Conservation (phyloP, 2,797 vertebrate genomes). For the Neopelma chrysocephalum region DNA sequence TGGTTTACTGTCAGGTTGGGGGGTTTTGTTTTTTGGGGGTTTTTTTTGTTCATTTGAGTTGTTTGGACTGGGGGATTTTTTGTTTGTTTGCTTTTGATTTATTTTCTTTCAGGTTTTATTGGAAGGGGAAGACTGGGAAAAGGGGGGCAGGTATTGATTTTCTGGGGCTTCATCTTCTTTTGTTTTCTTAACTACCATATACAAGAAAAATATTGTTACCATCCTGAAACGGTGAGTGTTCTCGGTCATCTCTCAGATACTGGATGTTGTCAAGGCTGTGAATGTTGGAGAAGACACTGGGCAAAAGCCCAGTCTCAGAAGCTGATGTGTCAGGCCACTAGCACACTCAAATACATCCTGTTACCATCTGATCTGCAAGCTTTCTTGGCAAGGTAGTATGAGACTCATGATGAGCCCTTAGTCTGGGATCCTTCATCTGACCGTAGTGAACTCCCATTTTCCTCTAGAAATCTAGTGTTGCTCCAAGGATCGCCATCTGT, state of each 20-base stretch:
- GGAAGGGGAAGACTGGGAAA: not conserved
- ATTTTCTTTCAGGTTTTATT: not conserved
- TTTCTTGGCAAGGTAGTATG: not conserved
- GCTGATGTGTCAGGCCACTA: not conserved
- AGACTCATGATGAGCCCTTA: not conserved
- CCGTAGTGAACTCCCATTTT: not conserved
- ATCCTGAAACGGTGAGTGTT: not conserved
- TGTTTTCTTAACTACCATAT: not conserved
- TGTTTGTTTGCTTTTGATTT: not conserved
- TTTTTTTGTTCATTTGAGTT: not conserved
- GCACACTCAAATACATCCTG: not conserved
- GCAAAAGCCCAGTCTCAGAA: not conserved
- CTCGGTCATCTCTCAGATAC: not conserved
- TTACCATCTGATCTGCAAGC: not conserved
- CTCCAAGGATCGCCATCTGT: not conserved
- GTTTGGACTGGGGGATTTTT: not conserved
- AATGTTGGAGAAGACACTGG: not conserved
- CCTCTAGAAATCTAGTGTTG: not conserved
- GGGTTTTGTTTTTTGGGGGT: too few species aligned
- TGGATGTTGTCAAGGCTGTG: not conserved
- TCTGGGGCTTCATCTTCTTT: not conserved
- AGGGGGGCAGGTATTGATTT: rapidly evolving
- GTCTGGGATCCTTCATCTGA: not conserved
- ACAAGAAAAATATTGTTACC: not conserved
- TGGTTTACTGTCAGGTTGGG: not conserved